Base-by-base conservation (phyloP, 1,140 invertebrate genomes). In the Caligus rogercresseyi region DNA sequence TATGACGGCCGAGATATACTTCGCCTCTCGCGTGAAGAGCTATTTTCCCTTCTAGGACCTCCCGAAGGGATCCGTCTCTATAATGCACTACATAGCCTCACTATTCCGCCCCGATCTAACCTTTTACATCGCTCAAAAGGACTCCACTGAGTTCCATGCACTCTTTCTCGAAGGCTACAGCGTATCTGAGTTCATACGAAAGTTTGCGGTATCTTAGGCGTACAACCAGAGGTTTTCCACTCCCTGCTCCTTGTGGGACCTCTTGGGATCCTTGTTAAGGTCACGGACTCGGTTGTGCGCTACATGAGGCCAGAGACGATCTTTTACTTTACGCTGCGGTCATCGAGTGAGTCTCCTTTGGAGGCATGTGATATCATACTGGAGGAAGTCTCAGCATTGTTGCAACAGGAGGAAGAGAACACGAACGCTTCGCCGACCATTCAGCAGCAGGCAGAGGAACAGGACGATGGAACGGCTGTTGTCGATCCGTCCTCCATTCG, bases 21-120 rank as follows among this genome's bases (percentile, higher is more conserved):
- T 60, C 78, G 87, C 64, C 74, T 95, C 66, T 84, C 84, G 1
- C 79, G 87, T 55, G 87, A 92, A 66, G 90, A 96, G 75, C 76
- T 94, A 14, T 88, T 94, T 57, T 86, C 94, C 74, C 91, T 96
- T 58, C 93, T 89, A 72, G 90, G 90, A 0, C 74, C 93, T 31
- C 84, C 88, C 58, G 89, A 95, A 73, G 79, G 79, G n/a, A 92
- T 96, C 61, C 78, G 90, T 67, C 78, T 96, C 31, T 91, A 83
- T 73, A 95, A 95, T 75, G 83, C 86, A 52, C 74, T 96, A 52
- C 87, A 92, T 69, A 73, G 25, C 15, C 19, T 19, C 16, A 51
- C 61, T 25, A 25, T 63, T 26, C 11, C 61, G n/a, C 61, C 61
- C 15, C 13, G 61, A 57, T 18, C 52, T n/a, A n/a, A 25, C 53